phyloP scores from a whole-genome alignment of 30 jellyfish, hydroid and myxozoan species.

The Hydractinia symbiolongicarpus region DNA sequence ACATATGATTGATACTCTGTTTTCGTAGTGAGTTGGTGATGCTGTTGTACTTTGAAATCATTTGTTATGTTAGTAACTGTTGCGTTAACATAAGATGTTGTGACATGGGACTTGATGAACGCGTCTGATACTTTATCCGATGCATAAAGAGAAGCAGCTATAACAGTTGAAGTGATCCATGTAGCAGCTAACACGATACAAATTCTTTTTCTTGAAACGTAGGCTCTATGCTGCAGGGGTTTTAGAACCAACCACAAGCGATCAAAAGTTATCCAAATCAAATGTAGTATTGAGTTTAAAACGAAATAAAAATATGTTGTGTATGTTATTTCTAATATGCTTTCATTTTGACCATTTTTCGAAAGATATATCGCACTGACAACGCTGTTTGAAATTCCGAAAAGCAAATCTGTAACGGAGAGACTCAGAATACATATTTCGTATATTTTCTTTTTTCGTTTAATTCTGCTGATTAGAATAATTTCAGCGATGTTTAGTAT shows the following conservation, averaged over 20 bases:
- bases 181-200: not conserved
- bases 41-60: not conserved
- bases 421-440: constrained; percentile 3
- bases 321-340: not conserved
- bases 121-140: constrained; percentile 8
- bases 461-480: not conserved
- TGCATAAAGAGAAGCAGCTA: not conserved
- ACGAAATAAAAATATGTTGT: constrained; percentile 22
- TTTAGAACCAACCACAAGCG: constrained; percentile 10
- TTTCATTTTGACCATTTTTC: not conserved
- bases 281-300: constrained; percentile 14
- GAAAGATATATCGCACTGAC: not conserved
- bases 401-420: constrained; percentile 19
- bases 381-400: constrained; percentile 21
- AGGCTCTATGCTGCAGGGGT: not conserved
- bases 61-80: not conserved
- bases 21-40: not conserved
- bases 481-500: constrained; percentile 8
- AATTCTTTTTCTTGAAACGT: too few species aligned
- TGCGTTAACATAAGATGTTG: not conserved
- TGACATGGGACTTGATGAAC: not conserved
- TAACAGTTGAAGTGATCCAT: constrained; percentile 7
- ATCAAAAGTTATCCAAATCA: constrained; percentile 21
- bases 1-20: constrained; percentile 5
- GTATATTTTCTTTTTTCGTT: not conserved